phyloP scores from a whole-genome alignment of 2,113 vertebrate genomes.

The Cavia aperea region DNA sequence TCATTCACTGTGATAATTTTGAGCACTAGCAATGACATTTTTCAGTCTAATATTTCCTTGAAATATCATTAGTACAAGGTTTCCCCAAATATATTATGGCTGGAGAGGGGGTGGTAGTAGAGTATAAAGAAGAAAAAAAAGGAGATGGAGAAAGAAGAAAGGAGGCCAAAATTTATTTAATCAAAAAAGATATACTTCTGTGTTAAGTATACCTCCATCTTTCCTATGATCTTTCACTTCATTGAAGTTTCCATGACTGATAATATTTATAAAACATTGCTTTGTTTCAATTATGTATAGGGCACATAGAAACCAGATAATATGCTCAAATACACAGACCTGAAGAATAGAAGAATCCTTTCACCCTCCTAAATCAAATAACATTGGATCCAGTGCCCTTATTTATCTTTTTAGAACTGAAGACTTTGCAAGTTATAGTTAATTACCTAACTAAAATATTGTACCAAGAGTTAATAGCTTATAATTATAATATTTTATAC shows the following conservation, averaged over 20 bases:
- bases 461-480: not conserved
- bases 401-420: not conserved
- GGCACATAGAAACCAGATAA: not conserved
- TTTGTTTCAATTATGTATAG: not conserved
- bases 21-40: not conserved
- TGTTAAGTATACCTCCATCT: not conserved
- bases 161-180: not conserved
- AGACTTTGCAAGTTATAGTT: not conserved
- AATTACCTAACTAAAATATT: not conserved
- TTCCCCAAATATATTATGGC: not conserved
- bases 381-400: not conserved
- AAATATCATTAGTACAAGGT: not conserved
- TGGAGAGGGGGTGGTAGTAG: too few species aligned
- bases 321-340: not conserved
- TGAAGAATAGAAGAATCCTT: not conserved
- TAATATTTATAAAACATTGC: not conserved
- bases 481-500: not conserved
- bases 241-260: not conserved
- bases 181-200: not conserved
- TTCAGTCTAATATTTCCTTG: not conserved
- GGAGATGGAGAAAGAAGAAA: not conserved
- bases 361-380: not conserved
- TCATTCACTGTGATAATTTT: not conserved
- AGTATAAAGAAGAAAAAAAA: not conserved
- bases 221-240: not conserved